Evolutionary conservation across 1,140 invertebrate genomes (phyloP), one percentile per base, ranked within the genome.

Genomic region (Dreissena polymorpha): DNA sequence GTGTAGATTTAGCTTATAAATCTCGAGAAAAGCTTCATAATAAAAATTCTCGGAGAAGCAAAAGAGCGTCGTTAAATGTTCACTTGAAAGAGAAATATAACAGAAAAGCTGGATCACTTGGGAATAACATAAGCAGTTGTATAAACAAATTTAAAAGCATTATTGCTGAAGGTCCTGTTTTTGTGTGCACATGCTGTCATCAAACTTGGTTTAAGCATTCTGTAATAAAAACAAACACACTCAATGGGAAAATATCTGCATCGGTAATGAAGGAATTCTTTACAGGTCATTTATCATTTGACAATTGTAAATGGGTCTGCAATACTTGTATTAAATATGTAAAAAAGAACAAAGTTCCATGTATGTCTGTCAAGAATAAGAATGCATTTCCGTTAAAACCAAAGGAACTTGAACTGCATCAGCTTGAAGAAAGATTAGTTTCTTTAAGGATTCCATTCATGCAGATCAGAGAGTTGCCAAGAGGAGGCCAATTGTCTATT

Each of bases 131-230:
- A 51, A 27, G 27, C 12, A 49, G 74, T 10, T 67, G 71, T 57
- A 73, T 82, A 50, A 21, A 50, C 13, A 64, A 51, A 25, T 83
- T 83, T 70, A 65, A 83, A 53, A 49, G 57, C 39, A 69, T 55
- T 70, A 69, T 71, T 29, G 25, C 16, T 49, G 13, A 27, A 10
- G 81, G 81, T 49, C 81, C 81, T n/a, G 53, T 57, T 10, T 83
- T 69, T 75, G 51, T 82, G 10, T 82, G 79, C 64, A 50, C 55
- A 53, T 74, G 55, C 29, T 82, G 70, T 55, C 55, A 73, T 21
- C 70, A 82, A 27, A 73, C 70, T 21, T 73, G 55, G 69, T 82
- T 73, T 68, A 23, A 53, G 10, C 18, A 67, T 29, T 63, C 25
- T 39, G 69, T 82, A n/a, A 23, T 23, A 12, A 64, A 67, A 21